Conservation (phyloP, 2,888 invertebrate species). For the Nephrotoma flavescens region DNA sequence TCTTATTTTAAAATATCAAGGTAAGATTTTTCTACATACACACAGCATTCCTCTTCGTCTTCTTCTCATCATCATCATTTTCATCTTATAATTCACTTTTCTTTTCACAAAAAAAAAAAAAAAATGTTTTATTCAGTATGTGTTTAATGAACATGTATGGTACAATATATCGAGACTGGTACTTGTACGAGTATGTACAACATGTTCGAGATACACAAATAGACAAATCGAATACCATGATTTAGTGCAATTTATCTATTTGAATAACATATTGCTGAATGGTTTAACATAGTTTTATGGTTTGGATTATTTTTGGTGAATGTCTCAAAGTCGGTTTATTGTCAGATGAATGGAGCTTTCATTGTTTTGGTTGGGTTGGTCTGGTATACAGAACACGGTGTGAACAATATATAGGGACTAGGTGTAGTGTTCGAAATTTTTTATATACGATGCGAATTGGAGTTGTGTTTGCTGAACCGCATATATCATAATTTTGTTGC, state of each 20-base stretch:
- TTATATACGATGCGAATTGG: background rate
- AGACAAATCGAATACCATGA: background rate
- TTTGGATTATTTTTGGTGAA: background rate
- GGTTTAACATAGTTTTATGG: background rate
- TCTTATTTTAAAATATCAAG: background rate
- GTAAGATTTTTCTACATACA: background rate
- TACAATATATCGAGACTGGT: background rate
- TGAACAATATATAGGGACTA: background rate
- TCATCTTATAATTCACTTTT: background rate
- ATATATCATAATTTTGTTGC: background rate
- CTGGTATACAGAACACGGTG: background rate
- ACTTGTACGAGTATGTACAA: background rate
- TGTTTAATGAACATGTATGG: background rate
- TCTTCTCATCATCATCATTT: background rate
- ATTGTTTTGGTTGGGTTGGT: background rate
- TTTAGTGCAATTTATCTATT: background rate
- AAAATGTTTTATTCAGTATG: background rate
- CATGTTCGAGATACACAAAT: background rate
- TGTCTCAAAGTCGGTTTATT: background rate
- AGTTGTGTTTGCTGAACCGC: background rate
- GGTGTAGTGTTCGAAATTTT: background rate
- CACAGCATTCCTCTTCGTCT: background rate
- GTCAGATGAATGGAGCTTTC: background rate
- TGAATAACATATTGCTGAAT: background rate
- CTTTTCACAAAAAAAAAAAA: background rate